Base-by-base conservation (phyloP, 2,888 invertebrate genomes). In the Harpalus rufipes region DNA sequence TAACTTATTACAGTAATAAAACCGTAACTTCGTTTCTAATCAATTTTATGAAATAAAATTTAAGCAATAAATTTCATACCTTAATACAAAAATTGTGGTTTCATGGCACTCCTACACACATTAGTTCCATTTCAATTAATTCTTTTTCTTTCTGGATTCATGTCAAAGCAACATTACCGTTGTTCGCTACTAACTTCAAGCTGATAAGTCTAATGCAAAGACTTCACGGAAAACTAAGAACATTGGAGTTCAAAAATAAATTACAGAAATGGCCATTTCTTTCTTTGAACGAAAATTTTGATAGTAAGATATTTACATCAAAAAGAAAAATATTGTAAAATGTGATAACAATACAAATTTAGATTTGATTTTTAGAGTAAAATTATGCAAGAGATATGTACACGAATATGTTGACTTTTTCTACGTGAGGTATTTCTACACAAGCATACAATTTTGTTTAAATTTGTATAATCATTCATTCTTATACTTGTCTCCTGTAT, bases 141-240 rank as follows among this genome's bases (percentile, higher is more conserved):
- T 39, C 25, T 16, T 68, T 68, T 68, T 39, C 39, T 14, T 68
- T 39, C 39, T 25, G 8, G 68, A 68, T 68, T 68, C 68, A 68
- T 68, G 68, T 68, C 68, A 68, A 68, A 68, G 39, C 14, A 14
- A 68, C 68, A 68, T 68, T 68, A 68, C 68, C 39, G 39, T 68
- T 68, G 68, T 68, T 68, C 7, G 68, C 39, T n/a, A 14, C 39
- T 39, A 12, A 68, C 39, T 68, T 68, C 14, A 39, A 8, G n/a
- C 39, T 68, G 68, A 68, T 68, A 68, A 68, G 39, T 68, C 25
- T 68, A 68, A 68, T 68, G 68, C 32, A 68, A 25, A 14, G 25
- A 63, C 39, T 68, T 68, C 68, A 68, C 68, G 68, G 39, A 68
- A 68, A 68, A 68, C n/a, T 39, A 12, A 39, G 39, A 39, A 68